phyloP scores from a whole-genome alignment of 2,113 vertebrate genomes.

The Entomyzon cyanotis region DNA sequence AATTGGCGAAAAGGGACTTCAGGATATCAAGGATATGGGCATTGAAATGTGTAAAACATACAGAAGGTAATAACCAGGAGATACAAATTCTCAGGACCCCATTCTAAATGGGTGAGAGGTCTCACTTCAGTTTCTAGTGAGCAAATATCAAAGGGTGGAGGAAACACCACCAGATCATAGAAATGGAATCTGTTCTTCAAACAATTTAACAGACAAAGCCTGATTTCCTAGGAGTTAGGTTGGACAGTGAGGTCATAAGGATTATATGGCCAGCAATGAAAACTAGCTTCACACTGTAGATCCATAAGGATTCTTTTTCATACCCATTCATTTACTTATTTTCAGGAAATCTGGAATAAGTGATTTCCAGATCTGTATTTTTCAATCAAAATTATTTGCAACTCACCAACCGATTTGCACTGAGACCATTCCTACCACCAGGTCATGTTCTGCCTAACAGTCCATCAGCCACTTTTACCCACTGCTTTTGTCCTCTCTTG shows the following conservation, averaged over 20 bases:
- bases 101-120: background rate
- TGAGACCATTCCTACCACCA: background rate
- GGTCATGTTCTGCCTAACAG: background rate
- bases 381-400: background rate
- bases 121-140: background rate
- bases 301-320: background rate
- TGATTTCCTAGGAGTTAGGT: background rate
- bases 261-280: background rate
- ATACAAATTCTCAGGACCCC: background rate
- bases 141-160: background rate
- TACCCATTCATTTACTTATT: background rate
- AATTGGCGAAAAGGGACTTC: background rate
- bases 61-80: background rate
- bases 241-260: background rate
- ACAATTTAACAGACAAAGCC: background rate
- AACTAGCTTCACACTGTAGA: background rate
- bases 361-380: background rate
- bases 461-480: background rate
- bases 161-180: background rate
- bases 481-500: background rate
- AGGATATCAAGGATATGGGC: background rate
- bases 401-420: background rate
- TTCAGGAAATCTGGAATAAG: background rate
- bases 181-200: background rate
- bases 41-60: background rate